Conservation (phyloP, 2,888 invertebrate species). For the Eristalis tenax region DNA sequence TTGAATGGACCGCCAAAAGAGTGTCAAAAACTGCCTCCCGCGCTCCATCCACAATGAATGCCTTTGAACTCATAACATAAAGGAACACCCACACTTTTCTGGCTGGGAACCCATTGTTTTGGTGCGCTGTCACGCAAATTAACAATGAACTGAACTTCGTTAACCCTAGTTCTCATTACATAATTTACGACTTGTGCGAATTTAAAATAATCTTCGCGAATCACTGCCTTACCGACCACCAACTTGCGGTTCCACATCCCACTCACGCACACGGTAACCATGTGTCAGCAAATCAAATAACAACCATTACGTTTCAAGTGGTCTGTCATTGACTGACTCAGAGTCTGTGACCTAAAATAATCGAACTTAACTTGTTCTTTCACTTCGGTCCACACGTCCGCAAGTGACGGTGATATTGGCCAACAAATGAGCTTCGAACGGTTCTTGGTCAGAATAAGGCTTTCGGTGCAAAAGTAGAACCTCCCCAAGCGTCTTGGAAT, state of each 20-base stretch:
- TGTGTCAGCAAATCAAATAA: neutral
- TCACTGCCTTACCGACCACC: neutral
- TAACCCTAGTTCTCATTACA: conserved; percentile 46
- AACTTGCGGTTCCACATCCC: conserved; percentile 3
- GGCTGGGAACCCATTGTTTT: neutral
- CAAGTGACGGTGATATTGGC: neutral
- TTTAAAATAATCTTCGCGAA: neutral
- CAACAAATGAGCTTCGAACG: conserved; percentile 7
- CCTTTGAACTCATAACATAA: conserved; percentile 30
- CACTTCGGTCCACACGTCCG: neutral
- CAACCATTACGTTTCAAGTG: neutral
- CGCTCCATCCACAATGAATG: neutral
- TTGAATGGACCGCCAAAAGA: neutral
- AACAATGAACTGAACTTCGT: conserved; percentile 43
- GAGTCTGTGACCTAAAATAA: neutral
- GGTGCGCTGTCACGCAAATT: conserved; percentile 38
- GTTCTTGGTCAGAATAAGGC: neutral
- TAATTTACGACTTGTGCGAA: conserved; percentile 19
- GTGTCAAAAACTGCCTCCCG: neutral
- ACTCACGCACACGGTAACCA: conserved; percentile 5
- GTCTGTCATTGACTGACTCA: neutral
- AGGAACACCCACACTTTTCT: neutral
- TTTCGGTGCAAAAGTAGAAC: neutral
- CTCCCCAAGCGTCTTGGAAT: neutral
- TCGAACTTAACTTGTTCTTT: conserved; percentile 21